Conservation (phyloP, 2,113 vertebrate genomes). For the Cochlearius cochlearius region DNA sequence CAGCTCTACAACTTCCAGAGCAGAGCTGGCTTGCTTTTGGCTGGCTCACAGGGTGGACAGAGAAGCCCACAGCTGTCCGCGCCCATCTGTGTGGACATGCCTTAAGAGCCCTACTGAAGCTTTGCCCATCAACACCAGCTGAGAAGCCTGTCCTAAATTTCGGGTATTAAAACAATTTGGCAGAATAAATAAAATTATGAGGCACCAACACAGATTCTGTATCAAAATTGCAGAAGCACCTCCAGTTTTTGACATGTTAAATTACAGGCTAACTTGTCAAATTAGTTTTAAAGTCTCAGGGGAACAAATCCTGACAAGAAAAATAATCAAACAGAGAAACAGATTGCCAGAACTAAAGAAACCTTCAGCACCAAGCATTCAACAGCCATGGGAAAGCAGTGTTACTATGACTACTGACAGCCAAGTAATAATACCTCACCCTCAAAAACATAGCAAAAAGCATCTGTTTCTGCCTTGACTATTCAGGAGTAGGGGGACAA, state of each 20-base stretch:
- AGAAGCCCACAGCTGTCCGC: background rate
- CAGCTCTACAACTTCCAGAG: background rate
- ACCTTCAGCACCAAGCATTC: background rate
- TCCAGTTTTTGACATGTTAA: conserved; percentile 11
- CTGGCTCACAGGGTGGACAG: background rate
- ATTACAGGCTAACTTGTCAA: conserved; percentile 15
- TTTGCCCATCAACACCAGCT: background rate
- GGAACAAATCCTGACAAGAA: background rate
- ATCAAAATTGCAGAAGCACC: background rate
- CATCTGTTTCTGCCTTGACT: background rate
- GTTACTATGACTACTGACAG: conserved; percentile 38
- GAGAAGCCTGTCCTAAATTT: background rate
- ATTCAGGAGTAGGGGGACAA: background rate
- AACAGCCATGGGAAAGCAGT: background rate
- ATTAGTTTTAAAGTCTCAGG: background rate
- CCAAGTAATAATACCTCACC: background rate
- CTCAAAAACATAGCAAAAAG: background rate
- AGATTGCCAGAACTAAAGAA: background rate
- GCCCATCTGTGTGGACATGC: background rate
- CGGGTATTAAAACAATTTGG: conserved; percentile 29
- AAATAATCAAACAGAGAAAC: conserved; percentile 23
- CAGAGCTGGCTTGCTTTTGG: background rate
- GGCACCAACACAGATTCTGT: background rate
- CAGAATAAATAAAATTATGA: background rate
- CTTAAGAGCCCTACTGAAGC: background rate